Conservation (phyloP, 1,140 invertebrate genomes). For the Physella acuta region DNA sequence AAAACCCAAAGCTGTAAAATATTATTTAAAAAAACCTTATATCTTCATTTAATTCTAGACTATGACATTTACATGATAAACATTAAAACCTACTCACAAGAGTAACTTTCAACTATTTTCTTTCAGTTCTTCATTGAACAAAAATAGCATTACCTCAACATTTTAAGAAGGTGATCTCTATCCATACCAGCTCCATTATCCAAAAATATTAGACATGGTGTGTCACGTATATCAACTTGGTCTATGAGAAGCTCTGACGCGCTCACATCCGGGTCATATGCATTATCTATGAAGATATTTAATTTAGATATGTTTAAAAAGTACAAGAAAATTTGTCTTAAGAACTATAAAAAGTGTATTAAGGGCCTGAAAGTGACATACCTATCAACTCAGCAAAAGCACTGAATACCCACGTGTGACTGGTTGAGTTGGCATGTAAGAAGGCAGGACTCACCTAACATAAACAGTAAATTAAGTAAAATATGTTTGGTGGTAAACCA, state of each 20-base stretch:
- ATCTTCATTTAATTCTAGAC: too few species aligned
- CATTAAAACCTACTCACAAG: too few species aligned
- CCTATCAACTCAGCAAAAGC: conserved; percentile 50
- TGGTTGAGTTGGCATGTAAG: conserved; percentile 52
- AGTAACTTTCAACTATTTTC: too few species aligned
- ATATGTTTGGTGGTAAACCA: neutral
- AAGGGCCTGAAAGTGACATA: neutral
- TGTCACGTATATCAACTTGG: conserved; percentile 34
- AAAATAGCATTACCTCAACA: conserved; percentile 50
- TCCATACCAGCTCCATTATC: conserved; percentile 57
- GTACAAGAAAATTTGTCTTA: conserved; percentile 31
- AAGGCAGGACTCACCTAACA: conserved; percentile 50
- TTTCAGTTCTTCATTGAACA: too few species aligned
- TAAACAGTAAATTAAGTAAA: neutral
- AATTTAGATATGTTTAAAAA: neutral
- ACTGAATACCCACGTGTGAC: conserved; percentile 53
- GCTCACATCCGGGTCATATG: conserved; percentile 56
- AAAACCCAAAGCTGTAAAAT: conserved; percentile 55
- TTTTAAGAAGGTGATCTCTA: conserved; percentile 50
- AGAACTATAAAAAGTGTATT: too few species aligned
- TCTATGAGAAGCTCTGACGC: conserved; percentile 53
- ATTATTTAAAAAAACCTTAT: conserved; percentile 4
- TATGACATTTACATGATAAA: too few species aligned
- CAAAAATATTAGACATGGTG: conserved; percentile 44
- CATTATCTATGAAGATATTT: conserved; percentile 47